Percentiles rank a stretch among this genome's conserved stretches.
Evolutionary conservation across 2,113 vertebrate genomes (phyloP).

Genomic region (Sterrhoptilus dennistouni): DNA sequence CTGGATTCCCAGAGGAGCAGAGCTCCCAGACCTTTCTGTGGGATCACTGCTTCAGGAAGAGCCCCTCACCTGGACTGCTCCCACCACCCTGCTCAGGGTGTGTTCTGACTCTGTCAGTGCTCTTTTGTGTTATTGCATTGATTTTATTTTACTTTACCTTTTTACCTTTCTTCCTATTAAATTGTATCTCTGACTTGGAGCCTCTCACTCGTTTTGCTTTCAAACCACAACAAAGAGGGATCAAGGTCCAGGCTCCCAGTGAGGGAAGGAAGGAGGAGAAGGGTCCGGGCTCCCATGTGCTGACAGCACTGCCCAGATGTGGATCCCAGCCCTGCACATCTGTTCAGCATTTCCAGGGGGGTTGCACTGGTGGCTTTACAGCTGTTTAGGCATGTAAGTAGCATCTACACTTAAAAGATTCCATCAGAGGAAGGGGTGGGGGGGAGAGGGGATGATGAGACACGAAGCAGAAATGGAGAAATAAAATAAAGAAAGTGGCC

Average conservation of each 20-base stretch:
- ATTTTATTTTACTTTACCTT: no score
- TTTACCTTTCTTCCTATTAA: no score
- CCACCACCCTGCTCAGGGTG: no score
- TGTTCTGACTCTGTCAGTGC: no score
- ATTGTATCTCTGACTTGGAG: no score
- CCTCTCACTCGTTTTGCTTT: no score
- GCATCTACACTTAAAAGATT: slow-evolving; percentile 28
- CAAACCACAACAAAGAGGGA: neutral
- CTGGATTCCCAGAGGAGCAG: no score
- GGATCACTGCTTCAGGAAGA: no score
- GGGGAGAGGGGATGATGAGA: neutral
- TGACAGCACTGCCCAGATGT: neutral
- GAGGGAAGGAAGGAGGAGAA: neutral
- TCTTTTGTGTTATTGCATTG: no score
- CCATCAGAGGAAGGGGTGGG: neutral
- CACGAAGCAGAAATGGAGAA: neutral
- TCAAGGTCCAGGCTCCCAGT: neutral
- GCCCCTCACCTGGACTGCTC: no score
- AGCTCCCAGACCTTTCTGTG: no score
- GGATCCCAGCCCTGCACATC: neutral
- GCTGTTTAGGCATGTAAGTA: slow-evolving; percentile 50
- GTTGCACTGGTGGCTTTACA: slow-evolving; percentile 43
- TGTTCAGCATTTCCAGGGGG: slow-evolving; percentile 22
- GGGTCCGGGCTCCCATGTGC: neutral
- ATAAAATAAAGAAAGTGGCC: neutral